Evolutionary conservation across 2,888 invertebrate species (phyloP), one percentile per base, ranked within the genome.

Genomic region (Thereva nobilitata): DNA sequence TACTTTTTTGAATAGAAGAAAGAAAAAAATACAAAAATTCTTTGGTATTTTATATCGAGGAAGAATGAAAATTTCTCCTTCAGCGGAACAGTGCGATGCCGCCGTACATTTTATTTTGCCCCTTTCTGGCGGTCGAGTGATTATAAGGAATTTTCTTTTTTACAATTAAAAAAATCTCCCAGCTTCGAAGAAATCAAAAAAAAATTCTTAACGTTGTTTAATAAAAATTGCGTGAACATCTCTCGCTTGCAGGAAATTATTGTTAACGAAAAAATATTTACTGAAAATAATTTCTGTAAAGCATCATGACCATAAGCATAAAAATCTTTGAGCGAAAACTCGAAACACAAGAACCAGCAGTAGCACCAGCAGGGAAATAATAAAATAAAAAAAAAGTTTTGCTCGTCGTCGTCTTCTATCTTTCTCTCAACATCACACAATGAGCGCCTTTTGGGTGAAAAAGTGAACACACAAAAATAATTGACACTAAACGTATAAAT

Each of bases 391-490:
- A 52, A 63, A 59, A 63, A 63, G 35, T 7, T 52, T 59, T 59
- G 49, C 59, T 59, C 38, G 47, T 59, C 59, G 59, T 49, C 23
- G 23, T 23, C 23, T 47, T 59, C 45, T 59, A 45, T 64, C 54
- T 64, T 64, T 64, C 54, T 53, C 47, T 53, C 44, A 64, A 64
- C 64, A 65, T 50, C 66, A 66, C 57, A 68, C 68, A 68, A 68
- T 68, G 68, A 68, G 68, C 68, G 68, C 68, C 42, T 65, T 45
- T 56, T 55, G 45, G 55, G 35, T 49, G 50, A 56, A 68, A 66
- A 68, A 61, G 55, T 61, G 57, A 64, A 64, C 55, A 68, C 66
- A 68, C 66, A 68, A 68, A 68, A 68, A 64, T 59, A 66, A 64
- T 68, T 61, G 66, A 64, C 68, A 68, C 68, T 66, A 66, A 65